Evolutionary conservation across 1,140 invertebrate genomes (phyloP).

Genomic region (Scaptomyza graminum): DNA sequence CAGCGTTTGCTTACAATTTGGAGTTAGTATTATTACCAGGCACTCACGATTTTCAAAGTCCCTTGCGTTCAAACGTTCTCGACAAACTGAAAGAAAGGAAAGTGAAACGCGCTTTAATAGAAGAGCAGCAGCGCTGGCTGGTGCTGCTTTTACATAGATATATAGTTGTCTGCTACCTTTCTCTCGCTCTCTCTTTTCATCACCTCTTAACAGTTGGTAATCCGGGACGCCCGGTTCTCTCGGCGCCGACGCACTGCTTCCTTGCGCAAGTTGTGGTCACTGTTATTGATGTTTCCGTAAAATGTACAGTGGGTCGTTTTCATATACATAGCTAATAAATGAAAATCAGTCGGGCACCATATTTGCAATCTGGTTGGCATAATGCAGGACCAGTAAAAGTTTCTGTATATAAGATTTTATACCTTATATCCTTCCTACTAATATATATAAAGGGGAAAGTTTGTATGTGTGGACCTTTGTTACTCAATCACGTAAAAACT

Average conservation of each 20-base stretch:
- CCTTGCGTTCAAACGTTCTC: constrained; percentile 76
- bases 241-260: constrained; percentile 51
- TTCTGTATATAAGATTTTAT: too few relatives aligned
- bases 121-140: constrained; percentile 38
- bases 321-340: neutral
- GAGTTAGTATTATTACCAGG: constrained; percentile 46
- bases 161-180: constrained; percentile 6
- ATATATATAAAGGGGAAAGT: too few relatives aligned
- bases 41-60: constrained; percentile 61
- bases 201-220: constrained; percentile 35
- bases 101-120: constrained; percentile 62
- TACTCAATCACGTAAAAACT: too few relatives aligned
- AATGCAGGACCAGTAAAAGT: too few relatives aligned
- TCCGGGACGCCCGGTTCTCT: constrained; percentile 64
- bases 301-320: constrained; percentile 3
- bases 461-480: too few relatives aligned
- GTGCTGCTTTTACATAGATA: constrained; percentile 28
- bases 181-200: neutral
- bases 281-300: constrained; percentile 38
- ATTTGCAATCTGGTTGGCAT: too few relatives aligned
- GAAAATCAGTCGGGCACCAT: neutral
- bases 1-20: constrained; percentile 37
- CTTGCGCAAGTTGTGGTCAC: constrained; percentile 67
- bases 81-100: constrained; percentile 76
- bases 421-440: too few relatives aligned